phyloP scores from a whole-genome alignment of 2,113 vertebrate species.

The Petrocephalus zakoni region DNA sequence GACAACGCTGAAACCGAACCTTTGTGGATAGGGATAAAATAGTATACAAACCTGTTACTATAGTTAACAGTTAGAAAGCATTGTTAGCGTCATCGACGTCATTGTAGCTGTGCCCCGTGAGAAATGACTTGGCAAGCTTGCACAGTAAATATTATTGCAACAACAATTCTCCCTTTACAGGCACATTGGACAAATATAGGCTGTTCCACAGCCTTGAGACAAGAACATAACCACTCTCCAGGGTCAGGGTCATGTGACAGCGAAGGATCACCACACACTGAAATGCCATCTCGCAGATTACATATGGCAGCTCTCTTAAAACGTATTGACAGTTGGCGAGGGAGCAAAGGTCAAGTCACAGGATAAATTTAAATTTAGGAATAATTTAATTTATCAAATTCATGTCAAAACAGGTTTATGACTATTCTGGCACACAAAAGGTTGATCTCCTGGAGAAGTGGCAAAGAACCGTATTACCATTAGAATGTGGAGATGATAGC shows the following conservation, averaged over 20 bases:
- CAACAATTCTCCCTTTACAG: neutral
- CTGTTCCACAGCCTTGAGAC: neutral
- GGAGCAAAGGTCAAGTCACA: constrained; percentile 8
- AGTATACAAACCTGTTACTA: neutral
- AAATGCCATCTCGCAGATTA: neutral
- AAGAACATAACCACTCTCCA: neutral
- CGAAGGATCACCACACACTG: neutral
- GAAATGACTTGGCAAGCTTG: neutral
- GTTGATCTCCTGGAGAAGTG: neutral
- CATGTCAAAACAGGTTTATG: constrained; percentile 12
- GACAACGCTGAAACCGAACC: neutral
- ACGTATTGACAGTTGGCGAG: constrained; percentile 4
- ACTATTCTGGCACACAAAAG: neutral
- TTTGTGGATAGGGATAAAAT: neutral
- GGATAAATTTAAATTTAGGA: constrained; percentile 2
- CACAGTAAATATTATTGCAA: neutral
- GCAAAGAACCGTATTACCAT: neutral
- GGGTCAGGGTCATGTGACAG: neutral
- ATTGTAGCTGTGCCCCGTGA: neutral
- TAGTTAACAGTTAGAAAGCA: neutral
- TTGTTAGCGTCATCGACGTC: neutral
- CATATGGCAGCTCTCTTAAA: neutral
- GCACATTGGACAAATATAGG: neutral
- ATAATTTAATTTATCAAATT: constrained; percentile 16
- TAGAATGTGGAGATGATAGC: neutral